Evolutionary conservation across 2,888 invertebrate species (phyloP), one percentile per base, ranked within the genome.

Genomic region (Apodemia duryi): DNA sequence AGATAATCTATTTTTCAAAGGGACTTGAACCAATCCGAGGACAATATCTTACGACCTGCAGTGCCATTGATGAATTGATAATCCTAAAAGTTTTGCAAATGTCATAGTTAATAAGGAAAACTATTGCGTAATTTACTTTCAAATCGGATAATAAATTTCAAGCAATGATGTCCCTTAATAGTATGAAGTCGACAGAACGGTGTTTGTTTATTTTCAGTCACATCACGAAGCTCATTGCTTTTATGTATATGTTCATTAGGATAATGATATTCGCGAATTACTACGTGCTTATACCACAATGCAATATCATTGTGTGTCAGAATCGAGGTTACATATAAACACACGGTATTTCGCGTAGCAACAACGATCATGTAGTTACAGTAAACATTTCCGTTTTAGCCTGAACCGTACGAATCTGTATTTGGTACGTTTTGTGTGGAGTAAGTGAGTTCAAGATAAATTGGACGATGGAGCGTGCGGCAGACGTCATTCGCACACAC

Each of bases 251-350:
- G 83, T 86, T 88, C 85, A 88, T 89, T 89, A 86, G 84, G 82
- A 84, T 88, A 88, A 89, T 89, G 85, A 86, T 89, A 86, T 89
- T 88, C 88, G 86, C 87, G 86, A 88, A 90, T 87, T 88, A 88
- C 88, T 83, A 84, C 77, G 82, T 86, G 87, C 86, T 87, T 87
- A 88, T 88, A 83, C 86, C 83, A 89, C 88, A 88, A 88, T 86
- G 82, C 81, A 74, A 77, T 79, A 76, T 82, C 79, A 80, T 81
- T 77, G 86, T 86, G 85, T 88, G 89, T 86, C 85, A 85, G 84
- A 88, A 91, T 85, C 87, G 91, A 88, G 91, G 91, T 87, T 91
- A 88, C 88, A 90, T 88, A 87, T 88, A 84, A 76, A 80, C 80
- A 79, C 73, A 72, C 84, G 79, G 80, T 85, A 83, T 81, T 86